These are phyloP conservation scores for Pteruthius melanotis DNA, from an alignment of 2,113 vertebrate genomes.

Conservation along the genomic window DNA sequence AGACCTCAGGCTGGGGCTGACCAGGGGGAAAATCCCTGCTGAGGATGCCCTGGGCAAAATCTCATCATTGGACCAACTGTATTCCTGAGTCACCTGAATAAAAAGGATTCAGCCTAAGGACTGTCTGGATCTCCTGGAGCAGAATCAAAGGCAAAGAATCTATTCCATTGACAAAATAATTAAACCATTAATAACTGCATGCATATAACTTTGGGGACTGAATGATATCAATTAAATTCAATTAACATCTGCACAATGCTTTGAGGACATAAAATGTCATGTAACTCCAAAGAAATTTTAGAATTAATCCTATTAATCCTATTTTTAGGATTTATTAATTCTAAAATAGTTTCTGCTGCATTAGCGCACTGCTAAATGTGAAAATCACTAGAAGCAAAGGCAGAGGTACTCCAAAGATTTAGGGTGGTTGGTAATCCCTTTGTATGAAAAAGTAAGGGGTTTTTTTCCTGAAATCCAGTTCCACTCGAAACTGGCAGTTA, in stretches of 20 bases:
- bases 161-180: background rate
- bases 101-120: background rate
- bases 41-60: background rate
- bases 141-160: background rate
- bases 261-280: background rate
- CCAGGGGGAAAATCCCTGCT: background rate
- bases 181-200: slow-evolving; percentile 18
- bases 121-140: background rate
- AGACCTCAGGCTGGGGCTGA: background rate
- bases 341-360: background rate
- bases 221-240: slow-evolving; percentile 30
- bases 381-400: background rate
- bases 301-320: slow-evolving; percentile 36
- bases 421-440: background rate
- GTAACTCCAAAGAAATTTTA: background rate
- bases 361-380: background rate
- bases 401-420: background rate
- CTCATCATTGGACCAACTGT: accelerated
- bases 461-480: background rate
- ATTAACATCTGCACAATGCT: slow-evolving; percentile 30
- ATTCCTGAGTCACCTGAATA: background rate
- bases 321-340: slow-evolving; percentile 41
- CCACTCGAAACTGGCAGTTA: background rate
- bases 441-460: background rate
- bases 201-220: background rate